phyloP scores from a whole-genome alignment of 2,888 invertebrate genomes.

The Orthosia incerta region DNA sequence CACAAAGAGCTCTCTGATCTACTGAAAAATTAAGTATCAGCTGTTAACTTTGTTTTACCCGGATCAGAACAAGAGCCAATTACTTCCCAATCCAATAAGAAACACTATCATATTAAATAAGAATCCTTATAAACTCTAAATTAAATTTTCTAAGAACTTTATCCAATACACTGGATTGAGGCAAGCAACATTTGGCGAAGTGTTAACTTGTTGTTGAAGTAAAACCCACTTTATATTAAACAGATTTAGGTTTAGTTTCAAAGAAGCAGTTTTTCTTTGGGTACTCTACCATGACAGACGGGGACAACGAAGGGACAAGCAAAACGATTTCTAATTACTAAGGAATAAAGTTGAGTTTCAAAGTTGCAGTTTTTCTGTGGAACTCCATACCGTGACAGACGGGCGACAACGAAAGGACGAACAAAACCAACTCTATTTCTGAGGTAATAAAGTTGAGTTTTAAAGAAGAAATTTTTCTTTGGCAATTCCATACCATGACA shows the following conservation, averaged over 20 bases:
- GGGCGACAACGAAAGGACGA: too few relatives aligned
- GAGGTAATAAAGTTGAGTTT: constrained; percentile 25
- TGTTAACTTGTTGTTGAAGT: neutral
- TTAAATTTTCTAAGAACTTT: constrained; percentile 56
- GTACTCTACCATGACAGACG: neutral
- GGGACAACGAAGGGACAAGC: too few relatives aligned
- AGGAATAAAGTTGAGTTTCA: too few relatives aligned
- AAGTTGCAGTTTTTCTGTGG: too few relatives aligned
- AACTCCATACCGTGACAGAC: too few relatives aligned
- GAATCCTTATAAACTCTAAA: constrained; percentile 56
- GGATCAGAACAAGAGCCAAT: neutral
- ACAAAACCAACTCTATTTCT: constrained; percentile 22
- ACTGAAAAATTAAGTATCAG: neutral
- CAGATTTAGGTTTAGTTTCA: constrained; percentile 23
- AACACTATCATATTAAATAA: constrained; percentile 34
- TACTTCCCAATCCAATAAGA: constrained; percentile 8
- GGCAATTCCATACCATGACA: constrained; percentile 28
- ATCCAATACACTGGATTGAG: constrained; percentile 35
- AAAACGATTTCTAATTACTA: too few relatives aligned
- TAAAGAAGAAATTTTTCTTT: neutral
- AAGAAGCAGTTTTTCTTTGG: neutral
- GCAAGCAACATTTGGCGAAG: constrained; percentile 34
- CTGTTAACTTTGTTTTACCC: neutral
- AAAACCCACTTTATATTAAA: constrained; percentile 22
- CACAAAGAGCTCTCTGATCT: neutral